phyloP scores from a whole-genome alignment of 2,888 invertebrate genomes.

The Pachliopta kotzebuea region DNA sequence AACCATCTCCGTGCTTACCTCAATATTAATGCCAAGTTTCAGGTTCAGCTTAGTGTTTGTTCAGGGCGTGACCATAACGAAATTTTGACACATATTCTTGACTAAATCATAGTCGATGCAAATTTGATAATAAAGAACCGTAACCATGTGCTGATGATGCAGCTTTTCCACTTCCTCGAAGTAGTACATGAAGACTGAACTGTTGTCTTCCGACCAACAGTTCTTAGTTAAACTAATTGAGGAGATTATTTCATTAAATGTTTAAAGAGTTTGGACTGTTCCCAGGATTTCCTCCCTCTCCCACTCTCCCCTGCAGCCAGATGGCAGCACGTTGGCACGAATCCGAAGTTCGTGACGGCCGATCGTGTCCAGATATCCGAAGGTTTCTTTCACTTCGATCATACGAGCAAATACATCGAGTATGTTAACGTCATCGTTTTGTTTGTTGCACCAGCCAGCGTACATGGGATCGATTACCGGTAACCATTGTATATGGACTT shows the following conservation, averaged over 20 bases:
- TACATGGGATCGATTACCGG: neutral
- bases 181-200: no score
- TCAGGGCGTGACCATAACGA: no score
- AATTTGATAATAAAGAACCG: no score
- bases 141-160: no score
- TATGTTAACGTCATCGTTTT: neutral
- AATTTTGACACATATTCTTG: no score
- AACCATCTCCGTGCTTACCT: no score
- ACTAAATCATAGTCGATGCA: no score
- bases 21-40: no score
- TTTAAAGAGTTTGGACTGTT: slow-evolving; percentile 5
- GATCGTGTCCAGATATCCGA: slow-evolving; percentile 25
- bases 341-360: slow-evolving; percentile 23
- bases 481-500: neutral
- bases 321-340: slow-evolving; percentile 24
- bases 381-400: slow-evolving; percentile 14
- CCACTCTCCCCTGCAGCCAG: slow-evolving; percentile 6
- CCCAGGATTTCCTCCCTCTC: neutral
- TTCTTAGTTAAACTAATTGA: no score
- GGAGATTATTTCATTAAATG: slow-evolving; percentile 11
- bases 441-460: neutral
- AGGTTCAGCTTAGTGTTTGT: no score
- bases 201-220: no score
- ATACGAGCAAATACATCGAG: neutral
- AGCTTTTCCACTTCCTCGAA: no score